Conservation (phyloP, 2,888 invertebrate genomes). For the Tachina fera region DNA sequence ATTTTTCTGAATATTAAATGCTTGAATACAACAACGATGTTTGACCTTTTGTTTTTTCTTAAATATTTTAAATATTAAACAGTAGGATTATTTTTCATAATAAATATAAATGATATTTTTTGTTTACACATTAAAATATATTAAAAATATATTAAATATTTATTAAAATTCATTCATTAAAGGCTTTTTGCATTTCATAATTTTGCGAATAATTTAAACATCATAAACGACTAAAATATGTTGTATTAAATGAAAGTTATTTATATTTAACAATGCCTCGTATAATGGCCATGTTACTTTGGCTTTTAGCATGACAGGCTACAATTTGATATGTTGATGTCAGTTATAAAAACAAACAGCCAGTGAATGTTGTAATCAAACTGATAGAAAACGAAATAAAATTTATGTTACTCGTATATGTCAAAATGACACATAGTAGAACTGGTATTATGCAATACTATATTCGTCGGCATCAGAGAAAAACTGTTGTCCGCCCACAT, state of each 20-base stretch:
- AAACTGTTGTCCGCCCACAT: neutral
- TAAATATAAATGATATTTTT: conserved; percentile 8
- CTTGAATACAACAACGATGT: conserved; percentile 19
- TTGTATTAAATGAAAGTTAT: neutral
- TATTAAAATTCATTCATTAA: neutral
- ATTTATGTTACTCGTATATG: neutral
- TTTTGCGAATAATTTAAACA: conserved; percentile 25
- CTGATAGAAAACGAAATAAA: neutral
- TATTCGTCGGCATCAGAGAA: neutral
- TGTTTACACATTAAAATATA: neutral
- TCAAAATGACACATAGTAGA: neutral
- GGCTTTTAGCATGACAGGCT: neutral
- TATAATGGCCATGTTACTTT: conserved; percentile 11
- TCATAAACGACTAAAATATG: neutral
- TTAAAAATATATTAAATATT: too few species aligned
- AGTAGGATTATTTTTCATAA: neutral
- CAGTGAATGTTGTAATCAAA: neutral
- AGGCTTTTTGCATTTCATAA: conserved; percentile 7
- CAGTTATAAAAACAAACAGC: neutral
- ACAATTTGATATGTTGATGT: conserved; percentile 5
- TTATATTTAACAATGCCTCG: neutral
- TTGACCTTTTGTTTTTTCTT: conserved; percentile 39
- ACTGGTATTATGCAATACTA: neutral
- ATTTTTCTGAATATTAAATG: conserved; percentile 18
- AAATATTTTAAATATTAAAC: conserved; percentile 29